Evolutionary conservation across 23 tunicate species (phyloP), one percentile per base, ranked within the genome.

Genomic region (Botrylloides violaceus): DNA sequence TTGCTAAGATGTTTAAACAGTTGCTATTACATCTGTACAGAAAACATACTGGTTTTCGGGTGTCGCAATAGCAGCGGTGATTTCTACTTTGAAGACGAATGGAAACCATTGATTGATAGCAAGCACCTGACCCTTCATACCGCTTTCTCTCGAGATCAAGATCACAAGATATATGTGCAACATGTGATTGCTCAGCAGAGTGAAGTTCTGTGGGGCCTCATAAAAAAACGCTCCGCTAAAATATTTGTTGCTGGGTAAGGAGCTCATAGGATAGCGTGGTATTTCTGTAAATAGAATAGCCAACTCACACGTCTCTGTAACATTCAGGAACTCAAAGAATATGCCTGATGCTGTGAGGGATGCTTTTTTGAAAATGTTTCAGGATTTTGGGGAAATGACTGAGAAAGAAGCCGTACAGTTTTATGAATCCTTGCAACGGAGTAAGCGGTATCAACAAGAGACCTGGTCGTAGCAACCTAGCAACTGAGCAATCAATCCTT

Each of bases 331-430:
- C 38, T 84, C 98, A 31, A 84, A 92, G 72, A 78, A 85, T 35
- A 92, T 92, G 98, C 98, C 98, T 4, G 93, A 85, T 65, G 76
- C 58, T 23, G 98, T 92, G n/a, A 85, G 76, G 68, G 77, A 65
- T 21, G 87, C 98, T 19, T 88, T 88, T 36, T 22, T 73, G 37
- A 76, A 88, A 4, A 29, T 88, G 2, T 77, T 82, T 49, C 76
- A 59, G 36, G 60, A 49, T 32, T 76, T 73, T 66, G 96, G 96
- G 19, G 61, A 78, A 21, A 77, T 88, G 88, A 77, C 84, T 66
- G 61, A 71, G 43, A 58, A 82, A 32, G 80, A 82, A 49, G 88
- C 88, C 3, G 23, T 32, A 15, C 31, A 77, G 32, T 88, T 36
- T 72, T 39, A 75, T 43, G 77, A 65, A 65, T 49, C 47, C 32